A percentile compares a stretch with the other conserved stretches of the same genome.
These are phyloP conservation scores for Bombus waltoni DNA, from an alignment of 1,140 invertebrate genomes.

Conservation along the genomic window DNA sequence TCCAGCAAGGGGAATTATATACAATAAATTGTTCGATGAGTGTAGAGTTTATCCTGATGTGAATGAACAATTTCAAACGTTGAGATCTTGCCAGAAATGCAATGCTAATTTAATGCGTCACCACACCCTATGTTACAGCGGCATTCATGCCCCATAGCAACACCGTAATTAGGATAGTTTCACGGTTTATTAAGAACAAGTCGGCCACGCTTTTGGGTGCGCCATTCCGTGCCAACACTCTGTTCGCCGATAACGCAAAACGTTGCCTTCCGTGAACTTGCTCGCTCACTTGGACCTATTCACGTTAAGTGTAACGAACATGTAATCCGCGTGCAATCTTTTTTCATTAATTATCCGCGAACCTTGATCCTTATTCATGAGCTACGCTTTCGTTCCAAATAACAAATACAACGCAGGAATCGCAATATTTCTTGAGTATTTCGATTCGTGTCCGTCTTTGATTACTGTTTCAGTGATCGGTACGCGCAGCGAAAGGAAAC, in stretches of 20 bases:
- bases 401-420: background rate
- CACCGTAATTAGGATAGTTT: conserved; percentile 74
- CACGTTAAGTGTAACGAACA: background rate
- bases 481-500: background rate
- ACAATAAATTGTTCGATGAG: background rate
- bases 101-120: conserved; percentile 68
- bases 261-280: conserved; percentile 1
- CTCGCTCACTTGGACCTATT: background rate
- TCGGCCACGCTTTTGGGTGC: conserved; percentile 42
- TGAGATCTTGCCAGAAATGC: conserved; percentile 57
- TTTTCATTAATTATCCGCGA: background rate
- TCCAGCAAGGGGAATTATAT: background rate
- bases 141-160: conserved; percentile 55
- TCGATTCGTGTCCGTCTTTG: background rate
- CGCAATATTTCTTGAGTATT: background rate
- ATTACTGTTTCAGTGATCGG: background rate
- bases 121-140: conserved; percentile 57
- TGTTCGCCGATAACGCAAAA: background rate
- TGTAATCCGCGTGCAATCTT: background rate
- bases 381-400: background rate
- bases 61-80: background rate
- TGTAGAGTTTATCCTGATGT: conserved; percentile 2
- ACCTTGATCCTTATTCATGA: background rate
- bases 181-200: conserved; percentile 69
- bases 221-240: conserved; percentile 17